Evolutionary conservation across 2,797 vertebrate species (phyloP).

Genomic region (Chaetodon trifasciatus): DNA sequence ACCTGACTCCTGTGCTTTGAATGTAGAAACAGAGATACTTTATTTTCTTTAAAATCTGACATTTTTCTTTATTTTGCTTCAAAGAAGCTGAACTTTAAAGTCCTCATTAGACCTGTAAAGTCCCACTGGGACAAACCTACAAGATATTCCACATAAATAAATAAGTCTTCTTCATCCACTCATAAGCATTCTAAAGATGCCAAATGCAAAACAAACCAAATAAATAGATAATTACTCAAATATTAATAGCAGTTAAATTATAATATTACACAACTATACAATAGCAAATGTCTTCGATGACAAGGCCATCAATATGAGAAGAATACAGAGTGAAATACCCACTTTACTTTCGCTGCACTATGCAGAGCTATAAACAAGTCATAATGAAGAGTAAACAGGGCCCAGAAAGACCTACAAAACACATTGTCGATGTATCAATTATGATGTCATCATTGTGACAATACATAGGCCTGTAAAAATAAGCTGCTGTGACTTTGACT

Average conservation of each 20-base stretch:
- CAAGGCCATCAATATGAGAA: conserved; percentile 42
- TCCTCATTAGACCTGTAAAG: conserved; percentile 33
- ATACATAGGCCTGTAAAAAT: conserved; percentile 44
- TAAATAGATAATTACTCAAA: conserved; percentile 54
- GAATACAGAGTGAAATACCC: conserved; percentile 4
- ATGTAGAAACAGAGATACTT: not conserved
- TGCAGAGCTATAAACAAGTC: conserved; percentile 39
- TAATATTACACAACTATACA: conserved; percentile 48
- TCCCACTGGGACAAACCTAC: conserved; percentile 62
- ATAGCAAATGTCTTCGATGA: conserved; percentile 36
- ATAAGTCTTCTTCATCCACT: conserved; percentile 27
- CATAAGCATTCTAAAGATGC: conserved; percentile 7
- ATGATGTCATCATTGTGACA: conserved; percentile 27
- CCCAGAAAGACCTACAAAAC: conserved; percentile 26
- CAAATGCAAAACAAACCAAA: conserved; percentile 27
- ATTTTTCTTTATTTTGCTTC: conserved; percentile 65
- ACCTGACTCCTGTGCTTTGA: not conserved
- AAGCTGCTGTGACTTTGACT: conserved; percentile 23
- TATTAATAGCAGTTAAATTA: conserved; percentile 39
- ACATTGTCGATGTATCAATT: conserved; percentile 16
- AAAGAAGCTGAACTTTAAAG: conserved; percentile 58
- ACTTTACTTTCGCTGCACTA: conserved; percentile 34
- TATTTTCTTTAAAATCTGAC: not conserved
- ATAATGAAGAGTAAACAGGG: conserved; percentile 1
- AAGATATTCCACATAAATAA: conserved; percentile 27